These are phyloP conservation scores for Drosophila falleni DNA, from an alignment of 2,888 invertebrate genomes.

Conservation along the genomic window DNA sequence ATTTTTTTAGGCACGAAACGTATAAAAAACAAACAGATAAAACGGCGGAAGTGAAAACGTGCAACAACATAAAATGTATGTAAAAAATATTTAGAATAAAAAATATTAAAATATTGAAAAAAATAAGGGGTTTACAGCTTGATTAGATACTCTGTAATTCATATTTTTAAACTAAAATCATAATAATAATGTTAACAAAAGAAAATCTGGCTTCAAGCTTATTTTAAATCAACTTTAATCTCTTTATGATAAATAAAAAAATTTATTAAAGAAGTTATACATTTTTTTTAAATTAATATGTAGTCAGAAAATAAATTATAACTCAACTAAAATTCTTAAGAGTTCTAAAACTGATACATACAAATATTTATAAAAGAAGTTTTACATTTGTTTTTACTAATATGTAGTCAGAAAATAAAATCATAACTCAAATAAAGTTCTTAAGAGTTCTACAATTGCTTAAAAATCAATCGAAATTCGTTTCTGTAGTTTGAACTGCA, in stretches of 20 bases:
- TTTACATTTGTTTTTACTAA: too few species aligned
- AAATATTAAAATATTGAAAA: slow-evolving; percentile 4
- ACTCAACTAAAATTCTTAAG: not conserved
- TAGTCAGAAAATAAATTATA: not conserved
- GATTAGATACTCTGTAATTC: slow-evolving; percentile 19
- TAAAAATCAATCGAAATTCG: not conserved
- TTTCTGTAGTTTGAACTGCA: not conserved
- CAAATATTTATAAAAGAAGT: too few species aligned
- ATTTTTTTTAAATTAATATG: too few species aligned
- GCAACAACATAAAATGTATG: slow-evolving; percentile 18
- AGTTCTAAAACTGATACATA: not conserved
- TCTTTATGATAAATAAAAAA: too few species aligned
- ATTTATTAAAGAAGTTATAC: too few species aligned
- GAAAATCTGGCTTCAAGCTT: too few species aligned
- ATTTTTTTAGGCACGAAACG: slow-evolving; percentile 7
- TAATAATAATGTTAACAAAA: not conserved
- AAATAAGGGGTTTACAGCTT: not conserved
- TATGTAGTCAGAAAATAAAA: too few species aligned
- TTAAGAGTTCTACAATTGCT: not conserved
- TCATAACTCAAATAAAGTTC: not conserved
- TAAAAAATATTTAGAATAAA: slow-evolving; percentile 1
- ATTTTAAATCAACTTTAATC: too few species aligned
- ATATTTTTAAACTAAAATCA: not conserved
- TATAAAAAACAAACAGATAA: slow-evolving; percentile 18
- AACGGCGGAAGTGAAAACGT: slow-evolving; percentile 43